Conservation (phyloP, 2,888 invertebrate genomes). For the Busseola fusca region DNA sequence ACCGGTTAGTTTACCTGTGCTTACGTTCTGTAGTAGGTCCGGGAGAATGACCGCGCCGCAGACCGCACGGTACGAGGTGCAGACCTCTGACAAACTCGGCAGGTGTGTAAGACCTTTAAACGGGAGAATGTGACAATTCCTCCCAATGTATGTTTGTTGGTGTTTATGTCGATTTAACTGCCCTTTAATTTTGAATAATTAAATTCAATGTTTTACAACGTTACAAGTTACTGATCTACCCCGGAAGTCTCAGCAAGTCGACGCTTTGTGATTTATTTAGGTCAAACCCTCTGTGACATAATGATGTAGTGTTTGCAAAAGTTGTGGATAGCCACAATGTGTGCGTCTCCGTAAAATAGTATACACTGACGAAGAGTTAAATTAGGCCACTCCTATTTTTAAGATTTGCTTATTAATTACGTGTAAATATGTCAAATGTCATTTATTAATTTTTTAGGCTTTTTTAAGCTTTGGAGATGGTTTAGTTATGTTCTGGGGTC, state of each 20-base stretch:
- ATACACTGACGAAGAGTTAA: no score
- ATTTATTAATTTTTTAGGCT: no score
- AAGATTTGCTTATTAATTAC: no score
- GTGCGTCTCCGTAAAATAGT: no score
- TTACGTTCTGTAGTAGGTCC: conserved; percentile 11
- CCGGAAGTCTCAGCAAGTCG: conserved; percentile 24
- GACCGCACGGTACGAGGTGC: conserved; percentile 74
- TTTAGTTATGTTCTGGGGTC: no score
- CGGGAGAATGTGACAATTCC: neutral
- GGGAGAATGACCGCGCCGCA: conserved; percentile 71
- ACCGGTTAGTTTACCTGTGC: conserved; percentile 33
- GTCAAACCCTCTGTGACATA: conserved; percentile 27
- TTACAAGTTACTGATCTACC: conserved; percentile 9
- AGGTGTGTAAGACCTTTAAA: conserved; percentile 71
- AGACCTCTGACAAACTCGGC: conserved; percentile 77
- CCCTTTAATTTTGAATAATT: neutral
- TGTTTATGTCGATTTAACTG: conserved; percentile 17
- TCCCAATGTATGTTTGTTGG: conserved; percentile 27
- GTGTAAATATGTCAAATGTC: no score
- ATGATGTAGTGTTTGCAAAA: conserved; percentile 3
- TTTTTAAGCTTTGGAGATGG: no score
- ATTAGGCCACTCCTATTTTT: no score
- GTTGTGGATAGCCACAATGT: conserved; percentile 14
- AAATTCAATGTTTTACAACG: neutral
- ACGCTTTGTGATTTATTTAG: conserved; percentile 26